phyloP scores from a whole-genome alignment of 2,797 vertebrate species.

The Lithobates pipiens region DNA sequence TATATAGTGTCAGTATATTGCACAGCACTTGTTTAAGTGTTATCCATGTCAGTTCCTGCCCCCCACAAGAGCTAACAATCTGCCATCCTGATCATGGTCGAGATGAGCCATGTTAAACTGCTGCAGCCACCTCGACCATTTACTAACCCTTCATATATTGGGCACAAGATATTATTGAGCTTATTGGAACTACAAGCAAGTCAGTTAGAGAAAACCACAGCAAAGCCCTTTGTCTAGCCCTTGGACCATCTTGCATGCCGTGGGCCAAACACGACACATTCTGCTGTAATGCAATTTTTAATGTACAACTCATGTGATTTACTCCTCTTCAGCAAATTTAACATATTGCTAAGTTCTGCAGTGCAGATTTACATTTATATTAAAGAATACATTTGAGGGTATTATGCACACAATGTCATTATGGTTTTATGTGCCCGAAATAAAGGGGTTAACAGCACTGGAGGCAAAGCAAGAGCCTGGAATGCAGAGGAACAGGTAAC shows the following conservation, averaged over 20 bases:
- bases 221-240: background rate
- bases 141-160: background rate
- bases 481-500: slow-evolving; percentile 58
- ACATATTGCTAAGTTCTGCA: background rate
- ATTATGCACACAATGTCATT: slow-evolving; percentile 41
- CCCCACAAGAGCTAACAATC: too few relatives aligned
- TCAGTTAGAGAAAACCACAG: background rate
- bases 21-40: too few relatives aligned
- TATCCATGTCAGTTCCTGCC: too few relatives aligned
- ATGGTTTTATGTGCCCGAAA: slow-evolving; percentile 10
- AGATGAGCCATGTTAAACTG: too few relatives aligned
- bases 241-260: background rate
- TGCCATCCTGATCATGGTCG: too few relatives aligned
- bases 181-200: background rate
- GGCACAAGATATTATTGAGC: background rate
- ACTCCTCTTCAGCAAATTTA: slow-evolving; percentile 42
- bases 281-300: slow-evolving; percentile 25
- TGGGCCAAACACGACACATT: background rate
- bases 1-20: too few relatives aligned
- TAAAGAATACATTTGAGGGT: slow-evolving; percentile 54
- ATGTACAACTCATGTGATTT: slow-evolving; percentile 13
- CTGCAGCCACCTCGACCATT: too few relatives aligned
- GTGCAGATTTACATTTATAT: slow-evolving; percentile 49
- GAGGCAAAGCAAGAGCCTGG: slow-evolving; percentile 39
- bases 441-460: slow-evolving; percentile 42